These are phyloP conservation scores for Leptinotarsa tumamoca DNA, from an alignment of 2,888 invertebrate genomes.

Conservation along the genomic window DNA sequence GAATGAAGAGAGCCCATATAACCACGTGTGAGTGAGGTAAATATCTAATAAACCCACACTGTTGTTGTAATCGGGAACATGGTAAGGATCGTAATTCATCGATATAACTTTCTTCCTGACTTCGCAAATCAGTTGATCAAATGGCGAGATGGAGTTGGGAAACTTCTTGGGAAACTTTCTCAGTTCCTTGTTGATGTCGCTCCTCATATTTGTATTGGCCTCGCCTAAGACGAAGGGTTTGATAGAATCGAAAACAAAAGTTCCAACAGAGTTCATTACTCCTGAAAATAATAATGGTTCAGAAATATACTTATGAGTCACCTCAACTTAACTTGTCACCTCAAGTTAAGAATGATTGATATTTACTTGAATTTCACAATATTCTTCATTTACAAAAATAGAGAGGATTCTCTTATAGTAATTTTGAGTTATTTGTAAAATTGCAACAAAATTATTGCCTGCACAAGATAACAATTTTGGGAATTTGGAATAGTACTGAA, in stretches of 20 bases:
- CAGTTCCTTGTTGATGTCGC: slow-evolving; percentile 80
- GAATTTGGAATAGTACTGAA: no score
- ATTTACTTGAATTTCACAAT: no score
- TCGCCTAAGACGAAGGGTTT: slow-evolving; percentile 86
- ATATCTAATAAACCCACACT: slow-evolving; percentile 78
- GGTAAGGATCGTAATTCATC: slow-evolving; percentile 78
- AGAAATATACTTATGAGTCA: not conserved
- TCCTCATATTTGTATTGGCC: slow-evolving; percentile 80
- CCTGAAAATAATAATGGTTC: slow-evolving; percentile 60
- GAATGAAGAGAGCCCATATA: slow-evolving; percentile 84
- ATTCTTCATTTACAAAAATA: no score
- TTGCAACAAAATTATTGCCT: no score
- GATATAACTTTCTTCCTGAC: slow-evolving; percentile 76
- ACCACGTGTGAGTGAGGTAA: slow-evolving; percentile 79
- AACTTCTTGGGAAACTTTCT: slow-evolving; percentile 79
- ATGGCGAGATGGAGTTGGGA: slow-evolving; percentile 87
- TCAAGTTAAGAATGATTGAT: no score
- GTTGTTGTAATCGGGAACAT: slow-evolving; percentile 79
- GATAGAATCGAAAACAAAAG: slow-evolving; percentile 86
- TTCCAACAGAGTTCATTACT: slow-evolving; percentile 84
- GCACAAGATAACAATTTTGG: no score
- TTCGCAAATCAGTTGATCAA: slow-evolving; percentile 85
- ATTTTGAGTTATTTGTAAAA: no score
- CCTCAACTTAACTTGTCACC: no score
- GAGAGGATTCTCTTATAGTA: no score